Base-by-base conservation (phyloP, 2,797 vertebrate genomes). In the Parambassis ranga region DNA sequence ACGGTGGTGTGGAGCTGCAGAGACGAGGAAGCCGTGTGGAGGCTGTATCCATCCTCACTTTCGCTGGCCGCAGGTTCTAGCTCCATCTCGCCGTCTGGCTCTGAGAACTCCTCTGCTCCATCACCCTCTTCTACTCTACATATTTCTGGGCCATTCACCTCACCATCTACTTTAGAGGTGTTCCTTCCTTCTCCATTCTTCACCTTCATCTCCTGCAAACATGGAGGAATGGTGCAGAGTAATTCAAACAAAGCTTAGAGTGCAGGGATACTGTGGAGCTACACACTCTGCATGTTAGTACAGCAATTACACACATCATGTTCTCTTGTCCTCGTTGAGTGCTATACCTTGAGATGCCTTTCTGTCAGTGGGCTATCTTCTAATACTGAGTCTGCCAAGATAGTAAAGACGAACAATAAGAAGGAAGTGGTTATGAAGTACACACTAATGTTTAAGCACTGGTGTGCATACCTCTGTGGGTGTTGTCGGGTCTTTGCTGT, bases 31-130 rank as follows among this genome's bases (percentile, higher is more conserved):
- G 96, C 95, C 0, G 97, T 96, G 84, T 94, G 96, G 81, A 97
- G 93, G 80, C 97, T 98, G 91, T 93, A 98, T 31, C 96, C 95
- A 26, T 98, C 96, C 73, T 99, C 97, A 6, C 96, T 99, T 84
- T 98, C 96, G 3, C 96, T 98, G 82, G 95, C 95, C 0, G 94
- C 93, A 3, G 95, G 96, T 43, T 98, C 96, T 0, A 95, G 94
- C 61, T 98, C 96, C 5, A 92, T 92, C 58, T 98, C 97, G 0
- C 95, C 96, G 8, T 98, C 96, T 52, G 94, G 78, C 87, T 98
- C 97, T 2, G 95, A 98, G 78, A 95, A 98, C 20, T 92, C 94
- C 87, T 96, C 95, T 39, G 81, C 93, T 74, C 91, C 94, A 30
- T 96, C 95, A 39, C 92, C 94, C 71, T 97, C 96, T 71, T 95